Evolutionary conservation across 1,140 invertebrate species (phyloP).

Genomic region (Chionoecetes opilio): DNA sequence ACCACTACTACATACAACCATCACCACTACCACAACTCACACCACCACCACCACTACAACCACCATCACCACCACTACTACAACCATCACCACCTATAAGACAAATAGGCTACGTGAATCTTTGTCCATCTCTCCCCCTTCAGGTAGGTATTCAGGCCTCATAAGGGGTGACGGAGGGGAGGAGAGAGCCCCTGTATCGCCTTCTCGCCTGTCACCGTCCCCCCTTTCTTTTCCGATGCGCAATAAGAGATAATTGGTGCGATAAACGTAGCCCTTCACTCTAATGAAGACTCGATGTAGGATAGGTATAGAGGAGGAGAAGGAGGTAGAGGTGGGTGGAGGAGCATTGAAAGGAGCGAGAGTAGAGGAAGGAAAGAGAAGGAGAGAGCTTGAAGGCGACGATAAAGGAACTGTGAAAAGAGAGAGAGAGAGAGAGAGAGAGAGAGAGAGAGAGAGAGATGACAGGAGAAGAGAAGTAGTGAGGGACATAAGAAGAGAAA

Average conservation of each 20-base stretch:
- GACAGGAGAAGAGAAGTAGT: neutral
- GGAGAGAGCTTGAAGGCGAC: neutral
- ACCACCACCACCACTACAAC: no score
- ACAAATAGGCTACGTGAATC: neutral
- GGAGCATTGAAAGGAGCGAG: neutral
- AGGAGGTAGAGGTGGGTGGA: constrained; percentile 16
- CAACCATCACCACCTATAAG: no score
- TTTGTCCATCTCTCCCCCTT: neutral
- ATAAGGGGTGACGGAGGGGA: neutral
- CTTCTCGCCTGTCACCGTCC: constrained; percentile 9
- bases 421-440: neutral
- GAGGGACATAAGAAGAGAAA: neutral
- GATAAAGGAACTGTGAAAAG: neutral
- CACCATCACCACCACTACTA: no score
- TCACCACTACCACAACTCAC: no score
- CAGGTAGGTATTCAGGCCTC: neutral
- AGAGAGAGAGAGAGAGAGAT: neutral
- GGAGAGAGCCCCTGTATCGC: neutral
- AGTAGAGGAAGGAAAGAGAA: neutral
- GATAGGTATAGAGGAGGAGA: neutral
- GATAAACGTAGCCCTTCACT: constrained; percentile 10
- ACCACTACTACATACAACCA: no score
- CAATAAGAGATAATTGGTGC: constrained; percentile 42
- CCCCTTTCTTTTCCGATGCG: neutral
- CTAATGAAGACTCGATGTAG: neutral